Base-by-base conservation (phyloP, 30 jellyfish, hydroid and myxozoan species). In the Aurelia sp. region DNA sequence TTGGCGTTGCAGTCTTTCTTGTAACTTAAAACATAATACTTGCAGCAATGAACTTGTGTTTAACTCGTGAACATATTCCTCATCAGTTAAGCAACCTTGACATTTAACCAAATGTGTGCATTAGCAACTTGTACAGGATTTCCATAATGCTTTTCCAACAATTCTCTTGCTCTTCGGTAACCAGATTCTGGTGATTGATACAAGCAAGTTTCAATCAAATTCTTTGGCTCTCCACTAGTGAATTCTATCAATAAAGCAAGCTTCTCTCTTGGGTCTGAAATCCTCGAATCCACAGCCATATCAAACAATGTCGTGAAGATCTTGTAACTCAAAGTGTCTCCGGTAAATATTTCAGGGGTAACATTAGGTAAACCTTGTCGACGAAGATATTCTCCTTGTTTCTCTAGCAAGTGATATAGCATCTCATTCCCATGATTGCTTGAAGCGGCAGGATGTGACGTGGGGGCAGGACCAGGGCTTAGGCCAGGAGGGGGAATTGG, bases 171-270 rank as follows among this genome's bases (percentile, higher is more conserved):
- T 61, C 79, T 61, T 77, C 60, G 50, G 63, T 64, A 77, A 1
- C 88, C 78, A 60, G 88, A 77, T 59, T 35, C 88, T 30, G 88
- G 79, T 23, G 78, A 21, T 77, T 77, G 88, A 61, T 77, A 59
- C 79, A 61, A 77, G 75, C 78, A 59, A 35, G 78, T 77, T 77
- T 63, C 67, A 62, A 77, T 77, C 48, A 77, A 52, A 77, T 60
- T 44, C 78, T 61, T 77, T 77, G 78, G 88, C 88, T 63, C 88
- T 59, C 88, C 88, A 33, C 78, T 77, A 15, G 79, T 40, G 75
- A 53, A 77, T 55, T 77, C 88, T 77, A 77, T 77, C 37, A 77
- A 77, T 22, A 76, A 52, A 57, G 87, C 77, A 76, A 76, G 87
- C 76, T 76, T 76, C 76, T 76, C 87, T 76, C 61, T 76, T 76